These are phyloP conservation scores for Thymallus thymallus DNA, from an alignment of 2,113 vertebrate genomes.

Conservation along the genomic window DNA sequence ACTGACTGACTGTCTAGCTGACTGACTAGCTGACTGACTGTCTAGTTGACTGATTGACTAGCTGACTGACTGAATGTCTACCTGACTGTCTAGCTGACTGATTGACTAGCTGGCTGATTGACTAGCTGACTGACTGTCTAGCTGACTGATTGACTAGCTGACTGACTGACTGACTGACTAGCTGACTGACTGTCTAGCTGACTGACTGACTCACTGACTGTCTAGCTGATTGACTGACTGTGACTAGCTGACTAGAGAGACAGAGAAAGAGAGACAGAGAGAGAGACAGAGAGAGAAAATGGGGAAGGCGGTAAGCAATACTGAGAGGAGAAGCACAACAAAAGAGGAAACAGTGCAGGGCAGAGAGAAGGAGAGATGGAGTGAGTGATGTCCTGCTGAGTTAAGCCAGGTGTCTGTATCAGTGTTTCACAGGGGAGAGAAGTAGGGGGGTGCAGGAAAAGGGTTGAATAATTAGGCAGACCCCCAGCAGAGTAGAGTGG, in stretches of 20 bases:
- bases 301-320: background rate
- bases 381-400: conserved; percentile 47
- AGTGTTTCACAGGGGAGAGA: conserved; percentile 11
- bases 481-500: conserved; percentile 54
- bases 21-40: background rate
- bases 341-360: conserved; percentile 14
- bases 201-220: no score
- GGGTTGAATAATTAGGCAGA: conserved; percentile 56
- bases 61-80: no score
- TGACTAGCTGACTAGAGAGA: conserved; percentile 4
- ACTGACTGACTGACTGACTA: no score
- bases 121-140: no score
- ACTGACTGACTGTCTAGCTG: no score
- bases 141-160: no score
- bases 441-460: background rate
- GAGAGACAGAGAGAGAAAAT: background rate
- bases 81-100: no score
- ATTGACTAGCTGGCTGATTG: background rate
- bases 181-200: background rate
- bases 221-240: no score
- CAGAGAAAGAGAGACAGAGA: conserved; percentile 29
- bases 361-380: conserved; percentile 20
- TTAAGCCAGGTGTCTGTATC: conserved; percentile 64
- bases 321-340: background rate
- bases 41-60: no score